These are phyloP conservation scores for Melitaea cinxia DNA, from an alignment of 1,140 invertebrate species.

Conservation along the genomic window DNA sequence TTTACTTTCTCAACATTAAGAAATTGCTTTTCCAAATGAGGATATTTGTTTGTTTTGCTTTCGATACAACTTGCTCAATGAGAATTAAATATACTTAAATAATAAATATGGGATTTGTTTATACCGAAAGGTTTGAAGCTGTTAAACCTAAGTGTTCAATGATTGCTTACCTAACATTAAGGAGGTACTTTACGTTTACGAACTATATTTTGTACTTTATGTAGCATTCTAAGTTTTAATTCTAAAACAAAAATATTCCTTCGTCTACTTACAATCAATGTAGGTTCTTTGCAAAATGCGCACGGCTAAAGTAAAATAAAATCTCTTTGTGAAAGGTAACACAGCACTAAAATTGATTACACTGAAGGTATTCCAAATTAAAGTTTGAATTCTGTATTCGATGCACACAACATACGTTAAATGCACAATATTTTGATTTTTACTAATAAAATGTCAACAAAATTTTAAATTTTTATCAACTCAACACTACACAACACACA, in stretches of 20 bases:
- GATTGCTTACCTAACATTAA: constrained; percentile 1
- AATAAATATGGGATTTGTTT: constrained; percentile 6
- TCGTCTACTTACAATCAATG: constrained; percentile 33
- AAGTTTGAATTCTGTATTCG: not conserved
- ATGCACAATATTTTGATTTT: constrained; percentile 6
- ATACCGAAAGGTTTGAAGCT: not conserved
- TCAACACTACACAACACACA: constrained; percentile 59
- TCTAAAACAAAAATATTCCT: not conserved
- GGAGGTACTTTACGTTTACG: no score
- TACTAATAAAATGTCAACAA: constrained; percentile 48
- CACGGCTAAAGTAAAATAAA: constrained; percentile 23
- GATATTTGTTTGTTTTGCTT: not conserved
- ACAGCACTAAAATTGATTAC: constrained; percentile 27
- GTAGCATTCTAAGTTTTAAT: not conserved
- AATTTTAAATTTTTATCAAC: constrained; percentile 47
- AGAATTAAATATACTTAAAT: not conserved
- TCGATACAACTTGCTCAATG: no score
- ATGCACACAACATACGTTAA: constrained; percentile 15
- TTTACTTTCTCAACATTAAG: not conserved
- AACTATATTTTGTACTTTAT: not conserved
- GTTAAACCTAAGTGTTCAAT: not conserved
- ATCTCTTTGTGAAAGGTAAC: constrained; percentile 43
- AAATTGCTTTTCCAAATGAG: not conserved
- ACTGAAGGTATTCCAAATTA: constrained; percentile 14
- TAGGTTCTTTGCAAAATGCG: constrained; percentile 29